These are phyloP conservation scores for Rhynchotus rufescens DNA, from an alignment of 2,797 vertebrate species.

Conservation along the genomic window DNA sequence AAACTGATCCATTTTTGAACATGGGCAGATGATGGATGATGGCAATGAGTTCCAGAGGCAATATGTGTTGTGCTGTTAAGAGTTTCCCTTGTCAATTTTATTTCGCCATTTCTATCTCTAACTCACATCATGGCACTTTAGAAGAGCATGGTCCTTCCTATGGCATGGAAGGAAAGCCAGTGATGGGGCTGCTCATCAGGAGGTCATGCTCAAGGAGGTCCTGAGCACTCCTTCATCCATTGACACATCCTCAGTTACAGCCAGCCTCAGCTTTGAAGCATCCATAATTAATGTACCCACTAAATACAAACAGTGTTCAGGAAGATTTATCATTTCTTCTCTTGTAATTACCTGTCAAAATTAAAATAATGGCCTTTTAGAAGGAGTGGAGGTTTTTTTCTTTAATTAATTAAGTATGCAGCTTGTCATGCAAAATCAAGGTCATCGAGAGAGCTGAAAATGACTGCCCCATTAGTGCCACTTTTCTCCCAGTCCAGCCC, in stretches of 20 bases:
- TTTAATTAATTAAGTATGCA: conserved; percentile 73
- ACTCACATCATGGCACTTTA: background rate
- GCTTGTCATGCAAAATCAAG: conserved; percentile 71
- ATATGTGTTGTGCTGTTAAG: background rate
- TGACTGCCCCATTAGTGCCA: background rate
- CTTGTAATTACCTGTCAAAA: conserved; percentile 71
- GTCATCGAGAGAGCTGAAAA: conserved; percentile 50
- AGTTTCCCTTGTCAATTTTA: background rate
- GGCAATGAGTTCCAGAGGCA: conserved; percentile 19
- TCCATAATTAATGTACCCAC: conserved; percentile 37
- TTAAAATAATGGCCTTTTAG: conserved; percentile 69
- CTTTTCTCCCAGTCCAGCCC: background rate
- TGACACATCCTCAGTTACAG: conserved; percentile 3
- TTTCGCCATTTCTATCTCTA: background rate
- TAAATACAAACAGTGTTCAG: conserved; percentile 62
- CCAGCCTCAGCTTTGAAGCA: background rate
- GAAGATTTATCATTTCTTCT: conserved; percentile 66
- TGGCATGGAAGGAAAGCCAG: fast-evolving
- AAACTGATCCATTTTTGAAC: background rate
- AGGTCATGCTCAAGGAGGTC: background rate
- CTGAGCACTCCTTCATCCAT: background rate
- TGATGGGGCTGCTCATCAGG: background rate
- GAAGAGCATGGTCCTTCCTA: background rate
- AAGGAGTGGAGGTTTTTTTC: background rate
- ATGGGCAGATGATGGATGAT: background rate